phyloP scores from a whole-genome alignment of 2,888 invertebrate species.

The Andrena hattorfiana region DNA sequence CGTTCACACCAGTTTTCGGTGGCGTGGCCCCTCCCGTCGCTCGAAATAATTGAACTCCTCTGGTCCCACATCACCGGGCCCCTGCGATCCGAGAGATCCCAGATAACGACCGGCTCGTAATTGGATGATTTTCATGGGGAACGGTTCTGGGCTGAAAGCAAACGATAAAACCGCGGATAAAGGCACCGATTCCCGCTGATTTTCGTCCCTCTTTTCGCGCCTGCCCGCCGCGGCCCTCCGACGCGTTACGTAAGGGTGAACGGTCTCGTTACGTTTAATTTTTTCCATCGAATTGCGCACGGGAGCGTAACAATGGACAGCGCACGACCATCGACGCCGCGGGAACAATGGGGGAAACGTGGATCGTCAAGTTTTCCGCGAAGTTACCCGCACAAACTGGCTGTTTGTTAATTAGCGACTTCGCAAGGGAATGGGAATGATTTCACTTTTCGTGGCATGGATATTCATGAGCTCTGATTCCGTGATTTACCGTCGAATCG shows the following conservation, averaged over 20 bases:
- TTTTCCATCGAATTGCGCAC: conserved; percentile 53
- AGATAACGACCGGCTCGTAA: conserved; percentile 77
- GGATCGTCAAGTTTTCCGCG: neutral
- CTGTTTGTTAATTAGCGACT: neutral
- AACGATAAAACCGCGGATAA: conserved; percentile 73
- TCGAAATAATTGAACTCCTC: conserved; percentile 74
- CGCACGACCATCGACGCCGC: neutral
- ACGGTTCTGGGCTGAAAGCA: conserved; percentile 74
- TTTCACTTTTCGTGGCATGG: conserved; percentile 6
- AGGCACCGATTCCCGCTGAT: conserved; percentile 49
- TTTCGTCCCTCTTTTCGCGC: conserved; percentile 34
- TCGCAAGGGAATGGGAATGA: neutral
- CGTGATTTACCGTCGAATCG: conserved; percentile 1
- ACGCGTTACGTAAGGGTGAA: conserved; percentile 49
- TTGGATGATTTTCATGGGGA: conserved; percentile 84
- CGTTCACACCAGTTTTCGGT: conserved; percentile 77
- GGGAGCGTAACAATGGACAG: neutral
- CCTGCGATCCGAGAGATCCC: conserved; percentile 71
- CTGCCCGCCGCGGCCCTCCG: neutral
- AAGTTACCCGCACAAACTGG: neutral
- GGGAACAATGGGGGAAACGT: conserved; percentile 12
- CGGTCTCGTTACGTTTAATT: conserved; percentile 36
- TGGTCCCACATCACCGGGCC: conserved; percentile 16
- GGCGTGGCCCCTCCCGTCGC: conserved; percentile 48
- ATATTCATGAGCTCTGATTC: neutral